Base-by-base conservation (phyloP, 2,888 invertebrate genomes). In the Cremastinae sp. region DNA sequence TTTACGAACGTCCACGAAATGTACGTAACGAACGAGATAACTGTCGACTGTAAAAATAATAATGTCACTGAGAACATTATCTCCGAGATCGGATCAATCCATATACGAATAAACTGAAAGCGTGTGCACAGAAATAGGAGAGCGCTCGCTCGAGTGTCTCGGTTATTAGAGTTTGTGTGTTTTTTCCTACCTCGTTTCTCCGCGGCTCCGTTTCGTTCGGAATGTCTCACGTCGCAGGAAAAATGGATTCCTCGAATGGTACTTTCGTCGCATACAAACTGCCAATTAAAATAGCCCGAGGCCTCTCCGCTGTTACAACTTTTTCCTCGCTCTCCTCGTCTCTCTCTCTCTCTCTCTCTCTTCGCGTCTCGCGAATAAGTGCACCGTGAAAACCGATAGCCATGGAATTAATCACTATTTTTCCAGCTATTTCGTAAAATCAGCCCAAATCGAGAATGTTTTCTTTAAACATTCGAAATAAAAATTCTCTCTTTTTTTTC, bases 211-310 rank as follows among this genome's bases (percentile, higher is more conserved):
- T 0, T 36, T 28, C 22, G 14, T 43, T 41, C 22, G 14, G 45
- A 18, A n/a, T 65, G 22, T 41, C 22, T 28, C 9, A 14, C 38
- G 22, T 16, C 12, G 41, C 8, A 49, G 54, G 12, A 51, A 14
- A 51, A 72, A 68, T 72, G 62, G 68, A 76, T 76, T 76, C 75
- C 45, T 72, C 41, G 68, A 76, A 76, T 53, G 53, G 28, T 58
- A 53, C 45, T 68, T 22, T 43, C 14, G 16, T 72, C 38, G 41
- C 8, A 5, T 38, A 49, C 41, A 12, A 64, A 61, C 34, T 49
- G 41, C 59, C 38, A 68, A 45, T 66, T 54, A 45, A 18, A 14
- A 36, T 36, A 38, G 47, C 16, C 47, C 12, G 7, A 22, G 43
- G 38, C 47, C 61, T 16, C 20, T 14, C 38, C 12, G 10, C n/a